Conservation (phyloP, 2,797 vertebrate genomes). For the Arremon brunneinucha region DNA sequence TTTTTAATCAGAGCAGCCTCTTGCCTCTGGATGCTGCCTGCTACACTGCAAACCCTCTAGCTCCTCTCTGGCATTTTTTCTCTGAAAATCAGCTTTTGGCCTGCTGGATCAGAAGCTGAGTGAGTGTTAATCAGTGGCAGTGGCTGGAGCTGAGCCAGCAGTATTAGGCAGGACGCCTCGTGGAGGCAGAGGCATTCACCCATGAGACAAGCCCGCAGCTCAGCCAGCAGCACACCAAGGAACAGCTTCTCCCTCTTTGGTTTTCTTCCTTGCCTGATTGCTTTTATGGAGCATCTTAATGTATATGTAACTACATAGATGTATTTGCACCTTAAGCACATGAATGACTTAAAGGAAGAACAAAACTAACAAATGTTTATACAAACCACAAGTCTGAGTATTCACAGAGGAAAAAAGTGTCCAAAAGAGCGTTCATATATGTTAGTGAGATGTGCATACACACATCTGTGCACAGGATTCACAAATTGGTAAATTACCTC, state of each 20-base stretch:
- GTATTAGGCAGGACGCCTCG: accelerated
- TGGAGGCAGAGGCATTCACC: not conserved
- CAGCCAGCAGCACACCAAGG: not conserved
- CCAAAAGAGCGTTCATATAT: not conserved
- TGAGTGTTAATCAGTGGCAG: not conserved
- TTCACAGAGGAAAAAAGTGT: not conserved
- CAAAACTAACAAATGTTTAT: not conserved
- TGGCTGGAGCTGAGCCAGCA: not conserved
- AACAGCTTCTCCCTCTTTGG: not conserved
- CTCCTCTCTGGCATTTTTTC: not conserved
- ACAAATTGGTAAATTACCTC: not conserved
- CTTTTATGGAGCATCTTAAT: not conserved
- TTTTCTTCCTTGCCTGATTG: accelerated
- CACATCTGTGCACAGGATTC: not conserved
- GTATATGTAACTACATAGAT: not conserved
- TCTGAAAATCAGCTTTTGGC: not conserved
- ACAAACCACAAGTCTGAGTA: not conserved
- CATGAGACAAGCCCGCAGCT: accelerated
- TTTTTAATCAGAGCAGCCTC: not conserved
- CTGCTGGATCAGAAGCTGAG: not conserved
- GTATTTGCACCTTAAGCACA: not conserved
- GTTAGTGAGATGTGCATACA: not conserved
- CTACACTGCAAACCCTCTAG: not conserved
- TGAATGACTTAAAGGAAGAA: not conserved
- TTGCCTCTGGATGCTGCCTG: not conserved